A percentile compares a stretch with the other conserved stretches of the same genome.
phyloP scores from a whole-genome alignment of 92 coral and sea anemone genomes.

The Zoanthus gigantus region DNA sequence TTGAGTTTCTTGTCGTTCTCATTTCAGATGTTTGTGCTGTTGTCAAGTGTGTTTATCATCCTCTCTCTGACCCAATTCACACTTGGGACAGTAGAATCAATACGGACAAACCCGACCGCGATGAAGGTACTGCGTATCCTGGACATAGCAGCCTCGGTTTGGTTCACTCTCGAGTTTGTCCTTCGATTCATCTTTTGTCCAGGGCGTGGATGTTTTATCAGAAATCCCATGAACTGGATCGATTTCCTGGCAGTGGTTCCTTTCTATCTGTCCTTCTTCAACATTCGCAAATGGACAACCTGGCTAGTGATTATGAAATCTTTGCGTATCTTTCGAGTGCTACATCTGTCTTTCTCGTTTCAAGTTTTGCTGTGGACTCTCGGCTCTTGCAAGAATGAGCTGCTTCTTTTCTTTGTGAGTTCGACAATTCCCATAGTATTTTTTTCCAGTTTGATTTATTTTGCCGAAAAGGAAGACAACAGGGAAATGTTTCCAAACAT shows the following conservation, averaged over 20 bases:
- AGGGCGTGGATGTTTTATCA: constrained; percentile 61
- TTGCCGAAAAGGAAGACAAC: constrained; percentile 92
- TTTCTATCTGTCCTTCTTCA: constrained; percentile 75
- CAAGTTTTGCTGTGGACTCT: constrained; percentile 90
- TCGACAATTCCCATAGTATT: constrained; percentile 89
- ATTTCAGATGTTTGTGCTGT: constrained; percentile 83
- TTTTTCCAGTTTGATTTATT: constrained; percentile 93
- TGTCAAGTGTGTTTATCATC: constrained; percentile 85
- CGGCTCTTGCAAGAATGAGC: constrained; percentile 91
- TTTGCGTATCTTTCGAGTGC: constrained; percentile 79
- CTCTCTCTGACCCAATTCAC: constrained; percentile 97
- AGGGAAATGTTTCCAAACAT: constrained; percentile 86
- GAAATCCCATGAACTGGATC: constrained; percentile 94
- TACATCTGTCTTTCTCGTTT: constrained; percentile 92
- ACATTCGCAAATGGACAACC: constrained; percentile 67
- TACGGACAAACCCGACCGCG: constrained; percentile 63
- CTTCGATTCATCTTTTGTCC: constrained; percentile 91
- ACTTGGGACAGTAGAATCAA: constrained; percentile 78
- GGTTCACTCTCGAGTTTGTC: constrained; percentile 90
- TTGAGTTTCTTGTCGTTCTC: background rate
- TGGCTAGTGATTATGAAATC: constrained; percentile 94
- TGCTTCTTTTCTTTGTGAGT: constrained; percentile 84
- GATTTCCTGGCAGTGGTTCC: constrained; percentile 90
- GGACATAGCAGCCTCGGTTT: constrained; percentile 82
- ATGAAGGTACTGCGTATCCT: constrained; percentile 66